phyloP scores from a whole-genome alignment of 2,888 invertebrate species.

The Lasioglossum marginatum region DNA sequence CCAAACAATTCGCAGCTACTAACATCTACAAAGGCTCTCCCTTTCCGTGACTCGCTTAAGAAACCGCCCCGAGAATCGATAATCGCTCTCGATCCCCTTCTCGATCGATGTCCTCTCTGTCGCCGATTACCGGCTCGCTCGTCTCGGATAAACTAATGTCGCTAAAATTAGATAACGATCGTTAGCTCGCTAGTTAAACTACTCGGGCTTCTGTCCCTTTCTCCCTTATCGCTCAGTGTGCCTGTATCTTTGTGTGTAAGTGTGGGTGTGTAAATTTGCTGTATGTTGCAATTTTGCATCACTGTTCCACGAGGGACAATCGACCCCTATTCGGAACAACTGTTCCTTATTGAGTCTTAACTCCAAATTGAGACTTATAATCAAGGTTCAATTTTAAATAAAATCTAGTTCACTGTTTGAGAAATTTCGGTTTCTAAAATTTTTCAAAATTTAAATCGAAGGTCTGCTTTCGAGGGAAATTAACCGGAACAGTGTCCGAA shows the following conservation, averaged over 20 bases:
- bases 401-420: neutral
- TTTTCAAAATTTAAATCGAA: neutral
- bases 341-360: no score
- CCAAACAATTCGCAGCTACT: slow-evolving; percentile 18
- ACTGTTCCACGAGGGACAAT: neutral
- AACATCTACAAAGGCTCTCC: slow-evolving; percentile 14
- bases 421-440: neutral
- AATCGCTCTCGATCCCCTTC: slow-evolving; percentile 6
- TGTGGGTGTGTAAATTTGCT: neutral
- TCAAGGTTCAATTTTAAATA: neutral
- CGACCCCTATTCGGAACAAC: neutral
- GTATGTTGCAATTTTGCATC: neutral
- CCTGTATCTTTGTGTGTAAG: neutral
- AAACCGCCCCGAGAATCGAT: slow-evolving; percentile 15
- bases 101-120: neutral
- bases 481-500: neutral
- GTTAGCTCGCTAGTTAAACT: slow-evolving; percentile 64
- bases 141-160: slow-evolving; percentile 60
- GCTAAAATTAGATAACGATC: slow-evolving; percentile 74
- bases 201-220: slow-evolving; percentile 45
- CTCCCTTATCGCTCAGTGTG: slow-evolving; percentile 22
- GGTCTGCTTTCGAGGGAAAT: neutral
- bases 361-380: neutral
- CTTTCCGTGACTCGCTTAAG: neutral
- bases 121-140: slow-evolving; percentile 11